Conservation (phyloP, 1,140 invertebrate genomes). For the Pomacea maculata region DNA sequence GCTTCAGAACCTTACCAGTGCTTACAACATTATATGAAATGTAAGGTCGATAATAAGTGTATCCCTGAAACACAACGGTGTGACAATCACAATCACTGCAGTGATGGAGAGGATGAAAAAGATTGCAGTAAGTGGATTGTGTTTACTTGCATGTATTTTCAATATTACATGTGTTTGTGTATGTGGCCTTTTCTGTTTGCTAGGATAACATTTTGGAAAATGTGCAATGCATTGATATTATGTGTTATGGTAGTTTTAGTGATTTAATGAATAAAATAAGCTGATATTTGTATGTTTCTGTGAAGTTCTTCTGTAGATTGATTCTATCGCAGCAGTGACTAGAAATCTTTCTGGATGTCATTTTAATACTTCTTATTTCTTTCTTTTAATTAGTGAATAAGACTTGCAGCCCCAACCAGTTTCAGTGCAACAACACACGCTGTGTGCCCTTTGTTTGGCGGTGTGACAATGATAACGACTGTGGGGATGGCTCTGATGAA, state of each 20-base stretch:
- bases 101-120: constrained; percentile 43
- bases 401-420: constrained; percentile 74
- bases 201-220: not conserved
- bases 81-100: constrained; percentile 62
- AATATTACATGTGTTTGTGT: not conserved
- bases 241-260: not conserved
- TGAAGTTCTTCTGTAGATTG: not conserved
- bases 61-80: constrained; percentile 72
- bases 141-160: not conserved
- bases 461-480: constrained; percentile 93
- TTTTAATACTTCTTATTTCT: not conserved
- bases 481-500: constrained; percentile 82
- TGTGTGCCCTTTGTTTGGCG: constrained; percentile 93
- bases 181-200: not conserved
- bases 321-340: too few species aligned
- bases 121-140: constrained; percentile 39
- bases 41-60: constrained; percentile 69
- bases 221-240: not conserved
- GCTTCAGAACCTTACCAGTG: constrained; percentile 61
- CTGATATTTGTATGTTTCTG: not conserved
- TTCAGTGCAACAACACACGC: constrained; percentile 89
- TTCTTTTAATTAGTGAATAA: constrained; percentile 8
- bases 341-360: not conserved
- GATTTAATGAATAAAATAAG: too few species aligned
- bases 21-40: constrained; percentile 46